Base-by-base conservation (phyloP, 2,888 invertebrate genomes). In the Tachina lurida region DNA sequence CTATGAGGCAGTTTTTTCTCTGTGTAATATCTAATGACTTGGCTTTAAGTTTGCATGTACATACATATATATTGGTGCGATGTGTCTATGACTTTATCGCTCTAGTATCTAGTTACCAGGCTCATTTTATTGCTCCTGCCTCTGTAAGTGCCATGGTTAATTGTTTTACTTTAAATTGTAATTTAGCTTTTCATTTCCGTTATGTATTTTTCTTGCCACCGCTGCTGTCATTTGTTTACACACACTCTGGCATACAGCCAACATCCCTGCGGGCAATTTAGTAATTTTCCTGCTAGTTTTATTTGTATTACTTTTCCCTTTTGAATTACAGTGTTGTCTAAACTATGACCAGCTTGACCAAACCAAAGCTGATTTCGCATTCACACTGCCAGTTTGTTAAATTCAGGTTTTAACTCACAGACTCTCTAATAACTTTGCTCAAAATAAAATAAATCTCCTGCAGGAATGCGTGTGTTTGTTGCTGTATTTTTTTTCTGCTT, bases 121-220 rank as follows among this genome's bases (percentile, higher is more conserved):
- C 31, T 7, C 31, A 7, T 73, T 13, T 47, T 62, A 74, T 73
- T 84, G 45, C 31, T 49, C 45, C 45, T 65, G 19, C 78, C 45
- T 80, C 63, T 74, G 63, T 82, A 63, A 81, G 70, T 85, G 47
- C 68, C 63, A 52, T 76, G 86, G 75, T 86, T 83, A 86, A 83
- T 86, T 86, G 79, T 86, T 83, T 86, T 80, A 83, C 83, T 86
- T 83, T 62, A 78, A 82, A 82, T 74, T 82, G 85, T 75, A 74
- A 78, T 82, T 62, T 47, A 67, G 76, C 67, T 67, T 52, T 78
- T 85, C 78, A 78, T 85, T 82, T 78, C 74, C 73, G 62, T 62
- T 83, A 10, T 62, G 31, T 75, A 15, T 49, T 47, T 52, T 56
- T 49, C 45, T 43, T 22, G 41, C 73, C 47, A 47, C 9, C 39